Evolutionary conservation across 2,888 invertebrate species (phyloP).

Genomic region (Acanthopleura granulata): DNA sequence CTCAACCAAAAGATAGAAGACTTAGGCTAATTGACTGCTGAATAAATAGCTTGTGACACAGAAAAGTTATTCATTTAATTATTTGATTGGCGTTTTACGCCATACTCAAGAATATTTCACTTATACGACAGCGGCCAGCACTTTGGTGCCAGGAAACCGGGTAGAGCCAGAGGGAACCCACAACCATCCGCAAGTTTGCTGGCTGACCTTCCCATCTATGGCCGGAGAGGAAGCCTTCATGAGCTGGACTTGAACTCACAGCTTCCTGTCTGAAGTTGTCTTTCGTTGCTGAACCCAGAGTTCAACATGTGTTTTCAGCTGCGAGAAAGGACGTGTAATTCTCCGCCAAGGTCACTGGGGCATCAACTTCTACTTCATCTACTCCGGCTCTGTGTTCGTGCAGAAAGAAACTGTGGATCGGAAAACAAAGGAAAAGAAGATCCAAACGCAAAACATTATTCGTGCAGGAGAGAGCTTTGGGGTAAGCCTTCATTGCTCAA

Average conservation of each 20-base stretch:
- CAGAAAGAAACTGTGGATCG: slow-evolving; percentile 41
- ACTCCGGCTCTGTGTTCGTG: slow-evolving; percentile 54
- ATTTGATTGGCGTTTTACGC: neutral
- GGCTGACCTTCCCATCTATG: too few relatives aligned
- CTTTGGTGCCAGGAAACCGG: too few relatives aligned
- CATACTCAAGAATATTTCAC: neutral
- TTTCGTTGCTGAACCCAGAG: neutral
- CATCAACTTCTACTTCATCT: slow-evolving; percentile 53
- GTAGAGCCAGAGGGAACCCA: too few relatives aligned
- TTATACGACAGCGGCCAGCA: too few relatives aligned
- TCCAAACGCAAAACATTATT: slow-evolving; percentile 47
- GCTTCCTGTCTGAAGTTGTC: neutral
- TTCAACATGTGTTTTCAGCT: slow-evolving; percentile 30
- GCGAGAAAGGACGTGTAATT: slow-evolving; percentile 48
- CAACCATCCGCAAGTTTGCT: too few relatives aligned
- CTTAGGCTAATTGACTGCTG: neutral
- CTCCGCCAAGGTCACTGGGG: slow-evolving; percentile 55
- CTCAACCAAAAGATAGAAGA: neutral
- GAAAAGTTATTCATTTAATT: neutral
- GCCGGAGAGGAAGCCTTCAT: too few relatives aligned
- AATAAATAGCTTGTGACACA: neutral
- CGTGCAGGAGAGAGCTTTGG: slow-evolving; percentile 53
- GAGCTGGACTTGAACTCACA: too few relatives aligned
- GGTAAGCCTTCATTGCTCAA: slow-evolving; percentile 33
- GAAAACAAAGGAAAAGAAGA: slow-evolving; percentile 39